Percentiles rank a stretch among this genome's conserved stretches.
Conservation (phyloP, 2,113 vertebrate species). For the Glaucidium brasilianum region DNA sequence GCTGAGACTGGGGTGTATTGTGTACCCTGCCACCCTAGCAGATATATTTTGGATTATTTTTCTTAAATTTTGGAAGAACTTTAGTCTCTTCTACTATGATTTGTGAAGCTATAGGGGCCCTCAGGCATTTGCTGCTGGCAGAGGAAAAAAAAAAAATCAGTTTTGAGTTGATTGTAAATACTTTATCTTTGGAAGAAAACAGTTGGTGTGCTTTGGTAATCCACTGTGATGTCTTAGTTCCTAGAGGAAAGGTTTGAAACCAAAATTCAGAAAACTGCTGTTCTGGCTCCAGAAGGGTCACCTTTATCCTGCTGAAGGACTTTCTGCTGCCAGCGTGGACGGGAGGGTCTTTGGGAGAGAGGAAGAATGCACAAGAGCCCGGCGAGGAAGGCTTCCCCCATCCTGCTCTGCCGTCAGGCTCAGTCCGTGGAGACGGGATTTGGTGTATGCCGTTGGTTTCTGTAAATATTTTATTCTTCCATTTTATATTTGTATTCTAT, state of each 20-base stretch:
- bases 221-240: constrained; percentile 23
- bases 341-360: not conserved
- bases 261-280: not conserved
- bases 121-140: constrained; percentile 34
- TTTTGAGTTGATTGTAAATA: constrained; percentile 16
- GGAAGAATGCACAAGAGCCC: not conserved
- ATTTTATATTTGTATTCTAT: constrained; percentile 72
- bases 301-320: constrained; percentile 11
- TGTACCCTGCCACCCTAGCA: not conserved
- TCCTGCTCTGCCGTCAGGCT: not conserved
- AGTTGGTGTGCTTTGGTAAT: not conserved
- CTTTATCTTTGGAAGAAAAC: not conserved
- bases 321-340: not conserved
- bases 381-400: not conserved
- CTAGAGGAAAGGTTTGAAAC: not conserved
- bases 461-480: constrained; percentile 72
- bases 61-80: not conserved
- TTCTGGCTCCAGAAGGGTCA: constrained; percentile 19
- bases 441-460: not conserved
- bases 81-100: not conserved
- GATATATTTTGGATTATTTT: not conserved
- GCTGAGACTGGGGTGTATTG: constrained; percentile 15
- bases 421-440: not conserved
- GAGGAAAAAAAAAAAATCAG: not conserved
- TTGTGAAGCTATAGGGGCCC: not conserved